These are phyloP conservation scores for Phenacoccus solenopsis DNA, from an alignment of 1,140 invertebrate genomes.

Conservation along the genomic window DNA sequence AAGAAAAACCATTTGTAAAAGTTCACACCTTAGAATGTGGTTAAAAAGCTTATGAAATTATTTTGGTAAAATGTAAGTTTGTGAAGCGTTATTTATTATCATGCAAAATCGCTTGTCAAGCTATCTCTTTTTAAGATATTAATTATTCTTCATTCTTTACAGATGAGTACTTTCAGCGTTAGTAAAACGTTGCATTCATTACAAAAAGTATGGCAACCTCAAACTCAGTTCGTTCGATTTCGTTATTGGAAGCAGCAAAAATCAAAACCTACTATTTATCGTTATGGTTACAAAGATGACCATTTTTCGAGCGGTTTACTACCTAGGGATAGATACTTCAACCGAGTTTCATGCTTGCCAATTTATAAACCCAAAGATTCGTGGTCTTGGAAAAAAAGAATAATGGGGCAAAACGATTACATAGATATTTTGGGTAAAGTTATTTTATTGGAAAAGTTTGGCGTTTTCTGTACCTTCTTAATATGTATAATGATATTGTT, in stretches of 20 bases:
- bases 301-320: slow-evolving; percentile 51
- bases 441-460: too few species aligned
- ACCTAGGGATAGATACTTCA: slow-evolving; percentile 43
- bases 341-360: slow-evolving; percentile 45
- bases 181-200: background rate
- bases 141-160: too few species aligned
- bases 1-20: too few species aligned
- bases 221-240: slow-evolving; percentile 35
- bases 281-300: slow-evolving; percentile 53
- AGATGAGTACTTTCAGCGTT: too few species aligned
- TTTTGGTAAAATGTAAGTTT: too few species aligned
- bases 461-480: background rate
- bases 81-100: too few species aligned
- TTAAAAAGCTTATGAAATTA: too few species aligned
- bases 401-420: slow-evolving; percentile 93
- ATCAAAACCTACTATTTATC: slow-evolving; percentile 42
- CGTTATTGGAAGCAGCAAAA: slow-evolving; percentile 55
- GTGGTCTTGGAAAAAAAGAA: slow-evolving; percentile 61
- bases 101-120: too few species aligned
- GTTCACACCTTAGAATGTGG: too few species aligned
- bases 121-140: too few species aligned
- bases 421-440: slow-evolving; percentile 64
- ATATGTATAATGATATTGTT: too few species aligned
- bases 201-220: background rate
- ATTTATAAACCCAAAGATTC: slow-evolving; percentile 53